phyloP scores from a whole-genome alignment of 2,888 invertebrate species.

The Buathra laborator region DNA sequence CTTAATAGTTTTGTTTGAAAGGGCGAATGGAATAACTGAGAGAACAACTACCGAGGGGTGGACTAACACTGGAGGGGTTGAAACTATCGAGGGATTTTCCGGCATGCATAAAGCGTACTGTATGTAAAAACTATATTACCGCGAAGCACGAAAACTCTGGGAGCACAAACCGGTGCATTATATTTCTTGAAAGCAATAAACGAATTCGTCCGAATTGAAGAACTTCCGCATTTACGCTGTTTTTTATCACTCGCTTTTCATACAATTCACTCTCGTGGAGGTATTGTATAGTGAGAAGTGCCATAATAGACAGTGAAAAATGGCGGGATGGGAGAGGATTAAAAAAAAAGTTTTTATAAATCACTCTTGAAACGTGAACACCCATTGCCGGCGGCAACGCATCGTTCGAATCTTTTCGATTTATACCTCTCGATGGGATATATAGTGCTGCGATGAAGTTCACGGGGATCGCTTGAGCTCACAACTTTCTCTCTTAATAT shows the following conservation, averaged over 20 bases:
- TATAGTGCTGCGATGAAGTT: constrained; percentile 31
- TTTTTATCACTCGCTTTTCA: constrained; percentile 24
- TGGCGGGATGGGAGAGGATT: neutral
- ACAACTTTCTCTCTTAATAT: neutral
- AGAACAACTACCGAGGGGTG: too few species aligned
- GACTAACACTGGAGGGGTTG: neutral
- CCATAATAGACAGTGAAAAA: constrained; percentile 16
- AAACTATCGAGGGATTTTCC: neutral
- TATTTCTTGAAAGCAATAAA: neutral
- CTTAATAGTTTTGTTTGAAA: too few species aligned
- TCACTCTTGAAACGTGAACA: constrained; percentile 35
- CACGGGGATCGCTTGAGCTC: neutral
- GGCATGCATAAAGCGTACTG: neutral
- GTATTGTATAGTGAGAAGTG: neutral
- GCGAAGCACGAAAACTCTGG: neutral
- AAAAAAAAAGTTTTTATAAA: constrained; percentile 36
- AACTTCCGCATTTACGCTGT: neutral
- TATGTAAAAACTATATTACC: neutral
- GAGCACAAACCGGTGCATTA: neutral
- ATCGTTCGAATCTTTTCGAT: constrained; percentile 8
- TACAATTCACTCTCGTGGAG: constrained; percentile 37
- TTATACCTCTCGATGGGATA: constrained; percentile 32
- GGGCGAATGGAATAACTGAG: too few species aligned
- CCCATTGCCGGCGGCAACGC: neutral
- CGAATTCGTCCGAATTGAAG: neutral